Evolutionary conservation across 1,140 invertebrate genomes (phyloP).

Genomic region (Ooceraea biroi): DNA sequence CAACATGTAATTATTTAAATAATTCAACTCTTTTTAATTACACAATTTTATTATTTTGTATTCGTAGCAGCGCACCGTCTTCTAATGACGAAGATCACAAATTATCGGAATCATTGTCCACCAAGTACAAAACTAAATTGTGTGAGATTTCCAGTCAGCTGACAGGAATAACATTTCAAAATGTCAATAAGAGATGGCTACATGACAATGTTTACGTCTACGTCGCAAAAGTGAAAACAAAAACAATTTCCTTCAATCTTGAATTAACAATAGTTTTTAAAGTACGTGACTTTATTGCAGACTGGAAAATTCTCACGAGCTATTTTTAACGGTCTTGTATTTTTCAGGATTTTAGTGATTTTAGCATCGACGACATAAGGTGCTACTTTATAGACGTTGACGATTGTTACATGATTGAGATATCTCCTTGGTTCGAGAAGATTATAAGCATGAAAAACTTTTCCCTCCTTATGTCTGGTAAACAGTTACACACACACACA

Average conservation of each 20-base stretch:
- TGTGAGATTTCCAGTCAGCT: slow-evolving; percentile 49
- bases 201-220: slow-evolving; percentile 62
- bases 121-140: neutral
- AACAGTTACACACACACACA: neutral
- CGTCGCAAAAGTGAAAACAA: slow-evolving; percentile 54
- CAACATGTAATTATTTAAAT: slow-evolving; percentile 2
- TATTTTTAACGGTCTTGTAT: neutral
- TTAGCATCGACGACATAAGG: slow-evolving; percentile 64
- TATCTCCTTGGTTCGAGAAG: slow-evolving; percentile 63
- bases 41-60: neutral
- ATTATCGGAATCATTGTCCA: neutral
- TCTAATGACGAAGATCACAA: neutral
- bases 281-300: slow-evolving; percentile 51
- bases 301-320: too few species aligned
- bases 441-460: slow-evolving; percentile 69
- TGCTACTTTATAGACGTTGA: slow-evolving; percentile 63
- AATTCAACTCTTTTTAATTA: neutral
- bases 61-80: neutral
- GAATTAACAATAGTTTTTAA: slow-evolving; percentile 60
- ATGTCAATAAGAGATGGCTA: slow-evolving; percentile 69
- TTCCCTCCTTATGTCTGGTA: slow-evolving; percentile 72
- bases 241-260: slow-evolving; percentile 55
- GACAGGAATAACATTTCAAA: slow-evolving; percentile 65
- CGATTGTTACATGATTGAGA: slow-evolving; percentile 61
- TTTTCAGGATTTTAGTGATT: slow-evolving; percentile 47